Base-by-base conservation (phyloP, 2,888 invertebrate species). In the Caenorhabditis macrosperma region DNA sequence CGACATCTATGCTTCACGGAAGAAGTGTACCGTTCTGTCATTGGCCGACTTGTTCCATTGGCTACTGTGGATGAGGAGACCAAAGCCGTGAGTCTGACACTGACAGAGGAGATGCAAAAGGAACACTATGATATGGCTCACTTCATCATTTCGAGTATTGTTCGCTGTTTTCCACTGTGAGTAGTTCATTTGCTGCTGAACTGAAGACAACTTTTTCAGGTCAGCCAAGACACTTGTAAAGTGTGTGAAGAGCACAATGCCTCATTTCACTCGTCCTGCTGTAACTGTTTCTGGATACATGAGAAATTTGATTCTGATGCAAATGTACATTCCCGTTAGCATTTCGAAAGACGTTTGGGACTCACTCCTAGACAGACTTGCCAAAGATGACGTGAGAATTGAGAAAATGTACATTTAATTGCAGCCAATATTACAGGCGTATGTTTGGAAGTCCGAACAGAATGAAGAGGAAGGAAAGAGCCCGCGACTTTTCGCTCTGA, bases 301-400 rank as follows among this genome's bases (percentile, higher is more conserved):
- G 35, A 57, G 81, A 54, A 81, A 84, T 63, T 17, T 82, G 35
- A 81, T 84, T 20, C 59, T 81, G 33, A 63, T 86, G 60, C 79
- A 77, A 28, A 82, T 82, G 35, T 78, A 85, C 15, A 54, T 69
- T 28, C 85, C 86, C 12, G 30, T 50, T 3, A 67, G 78, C 26
- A 80, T 74, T 48, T 33, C 71, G n/a, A 72, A 78, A 17, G 83
- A 86, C 5, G 44, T 87, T 3, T 87, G 86, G 86, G 72, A 78
- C 17, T 24, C 66, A 2, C 64, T 87, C 52, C 57, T 87, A 28
- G 81, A 85, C 3, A 63, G 82, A 41, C 28, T 86, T 30, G 57
- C 83, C 15, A 64, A 64, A 44, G 69, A 82, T 66, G 87, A 87
- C 80, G 86, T 87, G 22, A 77, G 82, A 61, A 67, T 57, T 41